These are phyloP conservation scores for Batillaria attramentaria DNA, from an alignment of 1,140 invertebrate species.

Conservation along the genomic window DNA sequence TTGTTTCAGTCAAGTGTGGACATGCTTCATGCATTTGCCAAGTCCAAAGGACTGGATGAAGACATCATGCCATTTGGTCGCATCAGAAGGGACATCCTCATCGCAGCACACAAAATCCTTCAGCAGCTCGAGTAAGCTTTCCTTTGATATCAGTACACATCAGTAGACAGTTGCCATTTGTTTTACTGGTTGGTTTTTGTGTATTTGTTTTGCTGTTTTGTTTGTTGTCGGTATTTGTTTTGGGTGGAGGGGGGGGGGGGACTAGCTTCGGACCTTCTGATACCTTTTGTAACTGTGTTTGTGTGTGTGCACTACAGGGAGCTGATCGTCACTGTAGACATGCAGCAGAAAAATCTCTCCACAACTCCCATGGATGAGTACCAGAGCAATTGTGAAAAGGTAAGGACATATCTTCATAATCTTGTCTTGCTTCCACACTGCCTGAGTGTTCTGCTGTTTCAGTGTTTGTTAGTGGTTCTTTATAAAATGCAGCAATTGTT, in stretches of 20 bases:
- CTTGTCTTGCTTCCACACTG: no score
- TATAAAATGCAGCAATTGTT: no score
- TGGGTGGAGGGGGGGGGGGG: no score
- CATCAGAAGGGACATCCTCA: slow-evolving; percentile 63
- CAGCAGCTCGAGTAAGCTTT: slow-evolving; percentile 59
- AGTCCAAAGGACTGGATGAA: slow-evolving; percentile 55
- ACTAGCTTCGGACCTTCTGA: not conserved
- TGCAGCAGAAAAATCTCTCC: slow-evolving; percentile 43
- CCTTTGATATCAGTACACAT: not conserved
- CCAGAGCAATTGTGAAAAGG: slow-evolving; percentile 54
- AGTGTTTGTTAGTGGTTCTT: no score
- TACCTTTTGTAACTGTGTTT: not conserved
- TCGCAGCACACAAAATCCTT: slow-evolving; percentile 64
- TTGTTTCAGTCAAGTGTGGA: slow-evolving; percentile 58
- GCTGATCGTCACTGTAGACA: slow-evolving; percentile 53
- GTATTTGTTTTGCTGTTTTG: not conserved
- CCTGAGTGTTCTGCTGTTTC: no score
- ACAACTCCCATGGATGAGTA: slow-evolving; percentile 40
- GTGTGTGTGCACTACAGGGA: slow-evolving; percentile 41
- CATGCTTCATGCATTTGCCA: slow-evolving; percentile 61
- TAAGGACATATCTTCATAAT: no score
- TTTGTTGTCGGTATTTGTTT: not conserved
- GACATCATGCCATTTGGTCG: slow-evolving; percentile 69
- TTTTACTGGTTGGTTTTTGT: not conserved
- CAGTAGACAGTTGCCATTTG: not conserved